phyloP scores from a whole-genome alignment of 2,888 invertebrate species.

The Drosophila flavopinicola region DNA sequence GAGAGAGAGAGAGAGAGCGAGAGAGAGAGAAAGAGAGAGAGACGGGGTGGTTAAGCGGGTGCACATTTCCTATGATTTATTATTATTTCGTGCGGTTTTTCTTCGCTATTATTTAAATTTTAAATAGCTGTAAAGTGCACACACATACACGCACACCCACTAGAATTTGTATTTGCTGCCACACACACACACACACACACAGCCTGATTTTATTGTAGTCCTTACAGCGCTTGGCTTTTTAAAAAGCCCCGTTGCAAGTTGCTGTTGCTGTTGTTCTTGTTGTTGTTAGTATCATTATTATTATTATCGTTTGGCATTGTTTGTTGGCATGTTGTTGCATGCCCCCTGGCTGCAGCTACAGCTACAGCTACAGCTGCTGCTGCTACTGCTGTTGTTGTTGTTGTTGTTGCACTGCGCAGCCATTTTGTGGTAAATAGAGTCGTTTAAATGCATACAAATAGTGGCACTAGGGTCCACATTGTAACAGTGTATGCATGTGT shows the following conservation, averaged over 20 bases:
- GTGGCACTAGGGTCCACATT: conserved; percentile 15
- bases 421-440: conserved; percentile 81
- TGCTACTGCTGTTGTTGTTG: conserved; percentile 21
- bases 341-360: conserved; percentile 35
- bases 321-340: conserved; percentile 64
- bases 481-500: not conserved
- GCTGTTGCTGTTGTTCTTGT: conserved; percentile 24
- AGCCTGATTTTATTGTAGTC: conserved; percentile 58
- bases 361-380: conserved; percentile 17
- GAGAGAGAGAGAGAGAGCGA: not conserved
- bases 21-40: not conserved
- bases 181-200: conserved; percentile 32
- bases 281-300: conserved; percentile 57
- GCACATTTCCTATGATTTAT: conserved; percentile 74
- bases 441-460: conserved; percentile 80
- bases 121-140: conserved; percentile 76
- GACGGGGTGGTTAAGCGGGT: conserved; percentile 12
- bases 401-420: conserved; percentile 50
- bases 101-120: conserved; percentile 78
- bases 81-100: conserved; percentile 79
- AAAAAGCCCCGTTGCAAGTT: conserved; percentile 34
- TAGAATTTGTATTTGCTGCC: conserved; percentile 46
- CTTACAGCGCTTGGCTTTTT: conserved; percentile 66
- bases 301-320: conserved; percentile 77
- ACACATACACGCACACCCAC: conserved; percentile 52